A percentile compares a stretch with the other conserved stretches of the same genome.
These are phyloP conservation scores for Athalia circularis DNA, from an alignment of 2,888 invertebrate species.

Conservation along the genomic window DNA sequence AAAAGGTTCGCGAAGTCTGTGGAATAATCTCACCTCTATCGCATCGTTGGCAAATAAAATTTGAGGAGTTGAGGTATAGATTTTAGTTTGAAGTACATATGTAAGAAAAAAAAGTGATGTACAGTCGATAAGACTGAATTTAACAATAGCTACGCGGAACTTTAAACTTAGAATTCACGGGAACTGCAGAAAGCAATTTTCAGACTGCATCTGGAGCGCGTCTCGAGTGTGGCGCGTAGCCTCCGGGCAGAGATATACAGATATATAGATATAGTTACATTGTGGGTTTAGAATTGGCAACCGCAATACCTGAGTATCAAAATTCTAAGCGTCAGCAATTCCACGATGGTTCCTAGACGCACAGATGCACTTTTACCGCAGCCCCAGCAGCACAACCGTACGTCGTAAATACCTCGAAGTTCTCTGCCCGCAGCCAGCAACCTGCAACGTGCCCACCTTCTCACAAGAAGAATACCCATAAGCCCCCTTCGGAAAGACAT, in stretches of 20 bases:
- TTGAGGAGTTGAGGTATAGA: not conserved
- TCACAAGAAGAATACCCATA: not conserved
- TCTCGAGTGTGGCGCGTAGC: slow-evolving; percentile 33
- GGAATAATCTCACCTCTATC: no score
- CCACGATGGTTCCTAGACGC: slow-evolving; percentile 34
- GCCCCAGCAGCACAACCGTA: no score
- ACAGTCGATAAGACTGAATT: slow-evolving; percentile 23
- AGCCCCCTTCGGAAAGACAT: slow-evolving; percentile 35
- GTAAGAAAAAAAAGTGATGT: slow-evolving; percentile 1
- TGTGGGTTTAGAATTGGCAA: not conserved
- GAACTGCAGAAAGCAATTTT: not conserved
- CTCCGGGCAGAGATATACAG: not conserved
- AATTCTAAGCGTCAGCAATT: slow-evolving; percentile 39
- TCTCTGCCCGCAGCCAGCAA: not conserved
- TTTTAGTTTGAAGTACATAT: not conserved
- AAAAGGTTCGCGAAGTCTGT: no score
- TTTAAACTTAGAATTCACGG: no score
- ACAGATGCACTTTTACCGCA: slow-evolving; percentile 14
- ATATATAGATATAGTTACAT: no score
- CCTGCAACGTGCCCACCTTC: not conserved
- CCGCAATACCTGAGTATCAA: slow-evolving; percentile 27
- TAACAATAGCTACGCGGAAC: not conserved
- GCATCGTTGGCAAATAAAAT: not conserved
- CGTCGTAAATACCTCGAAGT: slow-evolving; percentile 28
- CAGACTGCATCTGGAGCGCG: not conserved